These are phyloP conservation scores for Romanomermis culicivorax DNA, from an alignment of 2,888 invertebrate species.

Conservation along the genomic window DNA sequence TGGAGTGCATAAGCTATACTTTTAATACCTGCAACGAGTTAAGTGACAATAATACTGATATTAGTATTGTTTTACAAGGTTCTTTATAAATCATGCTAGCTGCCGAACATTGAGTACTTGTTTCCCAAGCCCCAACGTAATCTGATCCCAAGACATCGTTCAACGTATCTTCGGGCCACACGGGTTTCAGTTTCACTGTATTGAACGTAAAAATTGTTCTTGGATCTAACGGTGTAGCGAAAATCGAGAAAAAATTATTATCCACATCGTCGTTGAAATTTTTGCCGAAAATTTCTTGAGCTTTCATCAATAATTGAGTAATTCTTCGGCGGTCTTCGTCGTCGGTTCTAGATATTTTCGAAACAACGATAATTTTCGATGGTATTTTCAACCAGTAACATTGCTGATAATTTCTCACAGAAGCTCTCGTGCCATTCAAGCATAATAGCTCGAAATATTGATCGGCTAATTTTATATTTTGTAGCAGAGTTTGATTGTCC, in stretches of 20 bases:
- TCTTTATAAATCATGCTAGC: too few relatives aligned
- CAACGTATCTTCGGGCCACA: slow-evolving; percentile 2
- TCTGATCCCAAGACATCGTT: neutral
- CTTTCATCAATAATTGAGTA: neutral
- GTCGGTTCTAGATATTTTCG: neutral
- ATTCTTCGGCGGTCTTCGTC: neutral
- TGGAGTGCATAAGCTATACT: too few relatives aligned
- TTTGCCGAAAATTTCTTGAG: neutral
- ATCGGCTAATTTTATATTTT: neutral
- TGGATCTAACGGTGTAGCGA: neutral
- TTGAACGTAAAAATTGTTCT: neutral
- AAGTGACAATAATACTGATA: too few relatives aligned
- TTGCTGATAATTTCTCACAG: neutral
- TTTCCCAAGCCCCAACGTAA: too few relatives aligned
- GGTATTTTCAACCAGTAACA: slow-evolving; percentile 6
- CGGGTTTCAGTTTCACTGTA: neutral
- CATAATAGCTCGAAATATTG: neutral
- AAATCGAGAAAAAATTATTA: neutral
- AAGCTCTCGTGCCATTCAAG: neutral
- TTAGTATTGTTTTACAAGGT: too few relatives aligned
- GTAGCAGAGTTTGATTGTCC: neutral
- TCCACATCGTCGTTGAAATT: neutral
- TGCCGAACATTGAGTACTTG: too few relatives aligned
- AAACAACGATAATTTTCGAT: neutral
- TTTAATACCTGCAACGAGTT: too few relatives aligned